A percentile compares a stretch with the other conserved stretches of the same genome.
phyloP scores from a whole-genome alignment of 1,140 invertebrate species.

The Latrodectus geometricus region DNA sequence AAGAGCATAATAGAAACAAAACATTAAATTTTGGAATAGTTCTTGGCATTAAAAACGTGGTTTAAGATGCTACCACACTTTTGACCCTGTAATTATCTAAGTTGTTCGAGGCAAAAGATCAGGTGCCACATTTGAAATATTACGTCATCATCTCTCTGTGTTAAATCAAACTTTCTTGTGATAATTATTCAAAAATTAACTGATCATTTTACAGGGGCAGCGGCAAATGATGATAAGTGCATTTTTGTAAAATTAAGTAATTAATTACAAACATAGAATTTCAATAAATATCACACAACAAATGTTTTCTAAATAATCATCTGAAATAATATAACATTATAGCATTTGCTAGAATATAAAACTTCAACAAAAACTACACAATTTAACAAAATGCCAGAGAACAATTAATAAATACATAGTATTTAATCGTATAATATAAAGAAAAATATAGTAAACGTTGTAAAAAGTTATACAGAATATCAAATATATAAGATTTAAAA shows the following conservation, averaged over 20 bases:
- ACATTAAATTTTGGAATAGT: conserved; percentile 46
- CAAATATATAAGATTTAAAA: too few relatives aligned
- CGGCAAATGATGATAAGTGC: conserved; percentile 50
- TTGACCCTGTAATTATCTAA: conserved; percentile 56
- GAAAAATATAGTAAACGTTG: too few relatives aligned
- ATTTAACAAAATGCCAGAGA: too few relatives aligned
- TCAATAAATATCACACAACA: too few relatives aligned
- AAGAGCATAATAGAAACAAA: conserved; percentile 59
- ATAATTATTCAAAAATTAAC: conserved; percentile 10
- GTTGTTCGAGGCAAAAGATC: conserved; percentile 38
- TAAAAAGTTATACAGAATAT: too few relatives aligned
- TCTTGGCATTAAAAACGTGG: conserved; percentile 44
- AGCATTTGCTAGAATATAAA: too few relatives aligned
- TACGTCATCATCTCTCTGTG: conserved; percentile 13
- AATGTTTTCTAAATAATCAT: too few relatives aligned
- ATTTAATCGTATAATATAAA: too few relatives aligned
- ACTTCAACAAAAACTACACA: too few relatives aligned
- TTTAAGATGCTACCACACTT: conserved; percentile 20
- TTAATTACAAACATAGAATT: too few relatives aligned
- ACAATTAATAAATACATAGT: too few relatives aligned
- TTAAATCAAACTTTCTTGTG: conserved; percentile 27
- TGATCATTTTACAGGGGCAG: conserved; percentile 21
- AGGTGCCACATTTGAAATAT: conserved; percentile 44
- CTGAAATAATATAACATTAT: too few relatives aligned
- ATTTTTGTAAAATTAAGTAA: neutral